Evolutionary conservation across 1,140 invertebrate species (phyloP), one percentile per base, ranked within the genome.

Genomic region (Zaprionus ghesquierei): DNA sequence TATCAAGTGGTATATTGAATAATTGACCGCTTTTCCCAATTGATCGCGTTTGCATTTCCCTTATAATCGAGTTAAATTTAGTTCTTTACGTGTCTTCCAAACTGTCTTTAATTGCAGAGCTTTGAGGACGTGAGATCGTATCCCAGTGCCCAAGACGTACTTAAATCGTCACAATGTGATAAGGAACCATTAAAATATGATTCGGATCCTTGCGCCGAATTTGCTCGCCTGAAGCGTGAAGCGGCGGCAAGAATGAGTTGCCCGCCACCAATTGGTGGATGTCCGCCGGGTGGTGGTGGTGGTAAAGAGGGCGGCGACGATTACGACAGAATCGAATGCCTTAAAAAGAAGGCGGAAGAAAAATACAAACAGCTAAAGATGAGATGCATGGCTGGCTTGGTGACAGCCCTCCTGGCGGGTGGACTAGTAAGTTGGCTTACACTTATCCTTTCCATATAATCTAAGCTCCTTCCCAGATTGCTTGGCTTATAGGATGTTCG

Each of bases 391-490:
- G 2, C 89, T 10, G 78, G 69, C 8, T 71, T 80, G 0, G 23
- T 91, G 12, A 90, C 81, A 3, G 87, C 84, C 0, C 61, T 91
- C 1, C 27, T 91, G 2, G 70, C 79, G 3, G 90, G 90, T 33
- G 90, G 87, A 35, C 59, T 91, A 33, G 90, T 91, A 89, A 13
- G 74, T 31, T 10, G 3, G 5, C n/a, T 9, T 2, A 12, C 9
- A 12, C 13, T 31, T 56, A n/a, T 0, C 4, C 20, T 1, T 8
- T 8, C 27, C 31, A n/a, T 12, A 54, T 27, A 27, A 55, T 4
- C 8, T 23, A 15, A 13, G 2, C 0, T 9, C 5, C 22, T 1
- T 31, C 25, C 1, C 20, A 91, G 86, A 12, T 90, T 18, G 69
- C 76, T 12, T 91, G 86, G 80, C 56, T 87, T 10, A 5, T 77